These are phyloP conservation scores for Heteronetta atricapilla DNA, from an alignment of 2,113 vertebrate species.

Conservation along the genomic window DNA sequence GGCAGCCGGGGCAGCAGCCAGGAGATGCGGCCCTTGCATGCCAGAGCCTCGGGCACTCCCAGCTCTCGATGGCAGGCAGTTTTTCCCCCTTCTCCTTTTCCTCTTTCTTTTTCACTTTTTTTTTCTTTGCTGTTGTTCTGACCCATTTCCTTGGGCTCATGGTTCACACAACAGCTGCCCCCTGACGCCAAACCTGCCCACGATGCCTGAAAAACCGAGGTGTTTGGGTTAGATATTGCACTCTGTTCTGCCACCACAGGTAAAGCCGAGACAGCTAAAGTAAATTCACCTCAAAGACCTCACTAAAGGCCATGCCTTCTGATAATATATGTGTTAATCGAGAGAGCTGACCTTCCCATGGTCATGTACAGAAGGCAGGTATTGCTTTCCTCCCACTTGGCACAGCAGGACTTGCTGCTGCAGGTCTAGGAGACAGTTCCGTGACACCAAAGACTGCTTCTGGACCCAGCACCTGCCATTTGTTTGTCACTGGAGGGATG, in stretches of 20 bases:
- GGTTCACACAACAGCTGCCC: accelerated
- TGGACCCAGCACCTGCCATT: background rate
- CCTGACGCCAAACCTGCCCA: no score
- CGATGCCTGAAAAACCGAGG: background rate
- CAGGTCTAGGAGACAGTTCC: background rate
- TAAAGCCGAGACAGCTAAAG: background rate
- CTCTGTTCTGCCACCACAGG: background rate
- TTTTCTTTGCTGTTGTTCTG: background rate
- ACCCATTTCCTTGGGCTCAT: background rate
- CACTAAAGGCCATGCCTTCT: background rate
- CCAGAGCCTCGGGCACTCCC: accelerated
- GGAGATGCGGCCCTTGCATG: background rate
- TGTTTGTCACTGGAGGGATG: accelerated
- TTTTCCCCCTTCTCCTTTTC: background rate
- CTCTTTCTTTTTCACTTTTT: background rate
- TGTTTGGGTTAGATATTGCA: background rate
- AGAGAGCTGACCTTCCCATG: background rate
- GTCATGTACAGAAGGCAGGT: background rate
- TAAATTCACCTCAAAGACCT: background rate
- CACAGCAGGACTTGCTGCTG: background rate
- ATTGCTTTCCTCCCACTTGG: background rate
- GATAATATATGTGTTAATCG: no score
- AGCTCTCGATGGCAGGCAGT: background rate
- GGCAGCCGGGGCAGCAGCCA: background rate
- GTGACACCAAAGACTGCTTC: background rate